phyloP scores from a whole-genome alignment of 2,113 vertebrate species.

The Dromas ardeola region DNA sequence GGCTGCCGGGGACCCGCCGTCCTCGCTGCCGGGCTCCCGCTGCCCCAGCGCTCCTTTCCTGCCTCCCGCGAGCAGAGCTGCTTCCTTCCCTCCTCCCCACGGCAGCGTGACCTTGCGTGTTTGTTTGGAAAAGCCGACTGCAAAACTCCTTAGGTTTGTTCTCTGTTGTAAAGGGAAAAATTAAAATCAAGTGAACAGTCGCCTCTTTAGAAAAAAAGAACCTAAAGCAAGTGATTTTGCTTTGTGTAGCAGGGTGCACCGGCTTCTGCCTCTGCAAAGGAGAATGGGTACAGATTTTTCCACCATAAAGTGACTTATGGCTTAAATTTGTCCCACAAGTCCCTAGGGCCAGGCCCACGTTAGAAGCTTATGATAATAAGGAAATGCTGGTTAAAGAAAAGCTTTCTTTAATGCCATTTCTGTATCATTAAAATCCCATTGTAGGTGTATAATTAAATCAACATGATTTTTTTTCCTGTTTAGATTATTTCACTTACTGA shows the following conservation, averaged over 20 bases:
- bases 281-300: neutral
- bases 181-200: neutral
- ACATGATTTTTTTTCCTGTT: neutral
- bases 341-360: neutral
- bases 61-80: neutral
- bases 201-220: neutral
- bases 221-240: neutral
- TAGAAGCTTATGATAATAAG: neutral
- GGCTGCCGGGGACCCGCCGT: neutral
- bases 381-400: slow-evolving; percentile 7
- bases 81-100: neutral
- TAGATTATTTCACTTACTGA: slow-evolving; percentile 1
- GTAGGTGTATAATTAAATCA: slow-evolving; percentile 31
- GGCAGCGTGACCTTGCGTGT: neutral
- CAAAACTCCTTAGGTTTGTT: neutral
- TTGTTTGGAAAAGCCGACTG: slow-evolving; percentile 29
- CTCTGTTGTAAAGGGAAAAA: neutral
- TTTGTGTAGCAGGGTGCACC: neutral
- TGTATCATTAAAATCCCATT: neutral
- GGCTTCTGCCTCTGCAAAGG: neutral
- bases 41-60: neutral
- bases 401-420: neutral
- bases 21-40: neutral
- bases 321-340: neutral
- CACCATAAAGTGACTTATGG: neutral